These are phyloP conservation scores for Dryoscopus gambensis DNA, from an alignment of 2,113 vertebrate species.

Conservation along the genomic window DNA sequence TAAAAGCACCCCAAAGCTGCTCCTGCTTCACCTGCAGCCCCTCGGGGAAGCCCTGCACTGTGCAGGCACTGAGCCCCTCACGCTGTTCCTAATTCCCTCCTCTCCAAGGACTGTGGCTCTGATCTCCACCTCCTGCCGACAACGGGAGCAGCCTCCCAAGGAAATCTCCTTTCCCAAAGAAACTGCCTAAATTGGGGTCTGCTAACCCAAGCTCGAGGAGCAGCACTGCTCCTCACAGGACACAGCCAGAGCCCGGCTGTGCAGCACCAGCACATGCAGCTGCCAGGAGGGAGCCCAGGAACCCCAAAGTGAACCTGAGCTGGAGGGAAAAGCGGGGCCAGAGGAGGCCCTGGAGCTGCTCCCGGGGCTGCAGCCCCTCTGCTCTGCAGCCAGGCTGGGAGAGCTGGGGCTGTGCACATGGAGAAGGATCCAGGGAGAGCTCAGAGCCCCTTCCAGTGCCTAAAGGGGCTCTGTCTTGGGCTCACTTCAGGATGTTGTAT, in stretches of 20 bases:
- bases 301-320: neutral
- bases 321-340: neutral
- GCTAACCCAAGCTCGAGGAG: neutral
- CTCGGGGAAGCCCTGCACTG: neutral
- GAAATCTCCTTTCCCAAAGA: neutral
- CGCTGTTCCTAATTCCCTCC: accelerated
- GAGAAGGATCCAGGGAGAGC: neutral
- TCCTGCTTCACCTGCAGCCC: neutral
- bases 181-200: accelerated
- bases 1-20: neutral
- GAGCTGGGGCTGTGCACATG: neutral
- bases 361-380: neutral
- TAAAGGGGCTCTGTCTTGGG: neutral
- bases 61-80: neutral
- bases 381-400: neutral
- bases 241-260: accelerated
- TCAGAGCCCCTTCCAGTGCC: neutral
- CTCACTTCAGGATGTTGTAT: no score
- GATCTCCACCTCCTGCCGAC: neutral
- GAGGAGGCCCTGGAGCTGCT: accelerated
- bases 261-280: accelerated
- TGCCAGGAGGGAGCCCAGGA: accelerated
- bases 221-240: neutral
- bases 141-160: accelerated
- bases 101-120: neutral